Evolutionary conservation across 2,888 invertebrate genomes (phyloP).

Genomic region (Drosophila kambysellisi): DNA sequence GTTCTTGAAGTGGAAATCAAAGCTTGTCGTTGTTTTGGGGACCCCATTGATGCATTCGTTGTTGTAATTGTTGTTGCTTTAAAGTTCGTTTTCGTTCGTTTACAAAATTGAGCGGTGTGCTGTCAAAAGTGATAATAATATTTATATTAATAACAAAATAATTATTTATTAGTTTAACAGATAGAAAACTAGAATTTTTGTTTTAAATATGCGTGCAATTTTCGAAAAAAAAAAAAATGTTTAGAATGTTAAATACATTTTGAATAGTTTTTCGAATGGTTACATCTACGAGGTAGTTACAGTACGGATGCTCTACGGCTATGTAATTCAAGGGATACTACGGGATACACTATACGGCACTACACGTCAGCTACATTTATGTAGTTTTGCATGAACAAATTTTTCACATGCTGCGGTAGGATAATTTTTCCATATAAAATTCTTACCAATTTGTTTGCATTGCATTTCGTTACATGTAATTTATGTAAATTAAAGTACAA

Average conservation of each 20-base stretch:
- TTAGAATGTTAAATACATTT: conserved; percentile 64
- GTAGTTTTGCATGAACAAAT: conserved; percentile 63
- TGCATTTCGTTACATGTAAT: conserved; percentile 78
- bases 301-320: conserved; percentile 32
- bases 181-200: conserved; percentile 16
- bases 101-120: conserved; percentile 81
- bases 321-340: conserved; percentile 40
- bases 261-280: conserved; percentile 23
- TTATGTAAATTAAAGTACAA: conserved; percentile 77
- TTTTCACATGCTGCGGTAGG: conserved; percentile 60
- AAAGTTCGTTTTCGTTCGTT: conserved; percentile 73
- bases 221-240: conserved; percentile 22
- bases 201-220: conserved; percentile 52
- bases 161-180: conserved; percentile 9
- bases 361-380: conserved; percentile 62
- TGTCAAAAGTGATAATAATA: conserved; percentile 30
- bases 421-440: conserved; percentile 35
- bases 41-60: conserved; percentile 74
- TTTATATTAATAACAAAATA: conserved; percentile 9
- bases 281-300: conserved; percentile 25
- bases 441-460: conserved; percentile 74
- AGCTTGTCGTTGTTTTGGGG: conserved; percentile 56
- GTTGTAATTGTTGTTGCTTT: conserved; percentile 51
- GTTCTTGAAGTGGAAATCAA: conserved; percentile 44
- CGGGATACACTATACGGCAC: conserved; percentile 34